phyloP scores from a whole-genome alignment of 1,140 invertebrate species.

The Nixonia krombeini region DNA sequence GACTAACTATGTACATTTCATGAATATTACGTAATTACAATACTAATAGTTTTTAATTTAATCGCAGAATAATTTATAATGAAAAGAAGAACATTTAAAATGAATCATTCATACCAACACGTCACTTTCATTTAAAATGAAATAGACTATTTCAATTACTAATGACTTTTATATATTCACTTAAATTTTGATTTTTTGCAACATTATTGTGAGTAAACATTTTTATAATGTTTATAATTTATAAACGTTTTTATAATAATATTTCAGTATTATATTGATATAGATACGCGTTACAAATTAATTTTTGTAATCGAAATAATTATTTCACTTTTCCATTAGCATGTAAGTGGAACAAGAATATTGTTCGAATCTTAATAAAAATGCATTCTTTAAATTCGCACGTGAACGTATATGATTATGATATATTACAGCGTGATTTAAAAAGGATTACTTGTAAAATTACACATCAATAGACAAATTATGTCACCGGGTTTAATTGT shows the following conservation, averaged over 20 bases:
- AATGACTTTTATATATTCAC: no score
- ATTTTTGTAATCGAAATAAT: no score
- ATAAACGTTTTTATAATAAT: no score
- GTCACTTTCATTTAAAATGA: constrained; percentile 10
- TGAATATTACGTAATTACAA: constrained; percentile 11
- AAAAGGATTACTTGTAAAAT: constrained; percentile 20
- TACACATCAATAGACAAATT: constrained; percentile 12
- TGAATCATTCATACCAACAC: constrained; percentile 13
- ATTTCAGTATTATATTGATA: no score
- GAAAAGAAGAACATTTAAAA: constrained; percentile 12
- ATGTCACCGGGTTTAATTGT: constrained; percentile 8
- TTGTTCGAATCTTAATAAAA: no score
- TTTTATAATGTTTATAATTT: no score
- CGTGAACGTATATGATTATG: constrained; percentile 10
- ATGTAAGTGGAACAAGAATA: no score
- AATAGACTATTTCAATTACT: constrained; percentile 7
- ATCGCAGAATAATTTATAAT: constrained; percentile 24
- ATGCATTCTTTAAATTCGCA: not conserved
- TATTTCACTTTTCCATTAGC: no score
- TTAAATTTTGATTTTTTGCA: no score
- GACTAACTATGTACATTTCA: constrained; percentile 26
- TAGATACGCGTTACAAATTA: no score
- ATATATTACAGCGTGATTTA: constrained; percentile 26
- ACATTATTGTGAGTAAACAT: no score
- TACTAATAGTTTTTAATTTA: constrained; percentile 16